phyloP scores from a whole-genome alignment of 2,113 vertebrate species.

The Clarias batrachus region DNA sequence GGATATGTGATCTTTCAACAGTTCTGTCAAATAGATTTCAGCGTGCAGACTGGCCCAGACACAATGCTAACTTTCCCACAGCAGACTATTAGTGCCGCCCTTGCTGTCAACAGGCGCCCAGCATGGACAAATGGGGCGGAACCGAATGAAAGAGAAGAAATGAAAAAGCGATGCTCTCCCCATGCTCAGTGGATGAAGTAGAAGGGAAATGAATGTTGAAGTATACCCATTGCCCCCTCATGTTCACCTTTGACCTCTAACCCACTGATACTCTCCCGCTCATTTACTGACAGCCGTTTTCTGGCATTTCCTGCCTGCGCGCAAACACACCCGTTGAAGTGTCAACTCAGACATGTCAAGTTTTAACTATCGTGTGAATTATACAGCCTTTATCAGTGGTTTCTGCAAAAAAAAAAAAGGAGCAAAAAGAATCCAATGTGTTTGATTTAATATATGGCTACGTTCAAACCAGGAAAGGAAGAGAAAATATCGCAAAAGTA shows the following conservation, averaged over 20 bases:
- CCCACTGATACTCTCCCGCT: slow-evolving; percentile 57
- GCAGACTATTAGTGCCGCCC: slow-evolving; percentile 55
- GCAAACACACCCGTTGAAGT: slow-evolving; percentile 48
- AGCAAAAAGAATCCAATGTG: slow-evolving; percentile 20
- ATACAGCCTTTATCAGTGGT: slow-evolving; percentile 37
- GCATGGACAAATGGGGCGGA: slow-evolving; percentile 63
- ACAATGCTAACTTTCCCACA: slow-evolving; percentile 59
- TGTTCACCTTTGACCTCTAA: slow-evolving; percentile 59
- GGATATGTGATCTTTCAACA: slow-evolving; percentile 60
- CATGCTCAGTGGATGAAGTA: slow-evolving; percentile 61
- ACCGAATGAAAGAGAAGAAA: slow-evolving; percentile 57
- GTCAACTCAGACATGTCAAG: slow-evolving; percentile 53
- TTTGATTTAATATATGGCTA: slow-evolving; percentile 26
- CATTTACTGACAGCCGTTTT: slow-evolving; percentile 57
- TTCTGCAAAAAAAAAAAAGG: slow-evolving; percentile 35
- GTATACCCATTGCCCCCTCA: slow-evolving; percentile 60
- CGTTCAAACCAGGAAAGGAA: slow-evolving; percentile 30
- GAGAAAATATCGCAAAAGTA: slow-evolving; percentile 39
- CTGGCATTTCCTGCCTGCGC: slow-evolving; percentile 66
- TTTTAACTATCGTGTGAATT: slow-evolving; percentile 40
- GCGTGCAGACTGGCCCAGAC: slow-evolving; percentile 41
- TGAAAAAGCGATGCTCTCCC: slow-evolving; percentile 51
- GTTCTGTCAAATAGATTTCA: slow-evolving; percentile 51
- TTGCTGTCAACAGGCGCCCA: slow-evolving; percentile 66
- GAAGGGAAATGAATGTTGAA: slow-evolving; percentile 69